Percentiles rank a stretch among this genome's conserved stretches.
Conservation (phyloP, 2,797 vertebrate genomes). For the Gymnoscopelus microlampas region DNA sequence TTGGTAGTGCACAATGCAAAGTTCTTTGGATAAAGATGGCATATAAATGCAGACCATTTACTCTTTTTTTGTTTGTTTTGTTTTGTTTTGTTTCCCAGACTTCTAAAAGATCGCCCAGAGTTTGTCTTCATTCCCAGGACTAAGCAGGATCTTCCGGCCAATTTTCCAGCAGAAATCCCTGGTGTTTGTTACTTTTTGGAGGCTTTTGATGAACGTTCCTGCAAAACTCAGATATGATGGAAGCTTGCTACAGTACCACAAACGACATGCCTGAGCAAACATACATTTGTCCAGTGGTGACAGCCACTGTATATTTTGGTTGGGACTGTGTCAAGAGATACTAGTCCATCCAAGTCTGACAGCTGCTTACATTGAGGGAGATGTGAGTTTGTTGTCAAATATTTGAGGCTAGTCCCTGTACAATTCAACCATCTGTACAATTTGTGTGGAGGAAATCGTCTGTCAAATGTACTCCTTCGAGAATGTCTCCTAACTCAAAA, state of each 20-base stretch:
- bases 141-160: conserved; percentile 94
- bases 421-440: conserved; percentile 56
- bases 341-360: conserved; percentile 47
- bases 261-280: conserved; percentile 36
- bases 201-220: conserved; percentile 73
- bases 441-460: conserved; percentile 45
- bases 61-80: conserved; percentile 68
- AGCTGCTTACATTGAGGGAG: conserved; percentile 52
- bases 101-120: conserved; percentile 91
- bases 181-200: conserved; percentile 99
- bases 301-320: conserved; percentile 48
- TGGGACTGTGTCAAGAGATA: conserved; percentile 55
- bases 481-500: conserved; percentile 47
- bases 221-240: conserved; percentile 61
- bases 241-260: conserved; percentile 41
- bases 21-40: not conserved
- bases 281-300: conserved; percentile 41
- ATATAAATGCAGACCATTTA: conserved; percentile 13
- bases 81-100: conserved; percentile 78
- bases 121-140: conserved; percentile 94
- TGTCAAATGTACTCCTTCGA: conserved; percentile 43
- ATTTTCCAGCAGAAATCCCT: conserved; percentile 95
- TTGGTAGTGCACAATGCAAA: too few relatives aligned
- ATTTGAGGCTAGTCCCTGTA: conserved; percentile 60
- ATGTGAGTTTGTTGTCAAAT: conserved; percentile 66